These are phyloP conservation scores for Antechinus stuartii DNA, from an alignment of 2,113 vertebrate genomes.

Conservation along the genomic window DNA sequence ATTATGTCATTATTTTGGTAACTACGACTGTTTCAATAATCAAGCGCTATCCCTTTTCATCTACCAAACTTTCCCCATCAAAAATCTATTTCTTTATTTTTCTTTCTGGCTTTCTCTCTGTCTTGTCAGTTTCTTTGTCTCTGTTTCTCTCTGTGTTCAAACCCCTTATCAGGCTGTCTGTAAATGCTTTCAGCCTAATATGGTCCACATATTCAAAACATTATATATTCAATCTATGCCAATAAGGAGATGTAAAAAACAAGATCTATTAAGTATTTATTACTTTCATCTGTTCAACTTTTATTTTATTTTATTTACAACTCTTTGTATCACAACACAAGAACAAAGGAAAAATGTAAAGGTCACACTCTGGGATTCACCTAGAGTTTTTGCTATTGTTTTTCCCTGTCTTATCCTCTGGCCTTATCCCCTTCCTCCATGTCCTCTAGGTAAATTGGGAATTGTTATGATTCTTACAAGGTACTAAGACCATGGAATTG, in stretches of 20 bases:
- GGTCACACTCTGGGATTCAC: not conserved
- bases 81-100: not conserved
- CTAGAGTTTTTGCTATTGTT: not conserved
- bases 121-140: fast-evolving
- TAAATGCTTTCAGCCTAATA: not conserved
- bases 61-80: not conserved
- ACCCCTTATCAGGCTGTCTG: not conserved
- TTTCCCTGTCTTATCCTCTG: not conserved
- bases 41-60: not conserved
- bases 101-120: not conserved
- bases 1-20: not conserved
- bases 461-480: too few species aligned
- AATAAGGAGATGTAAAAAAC: slow-evolving; percentile 60
- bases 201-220: slow-evolving; percentile 32
- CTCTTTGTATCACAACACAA: slow-evolving; percentile 29
- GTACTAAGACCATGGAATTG: too few species aligned
- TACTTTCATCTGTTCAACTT: slow-evolving; percentile 70
- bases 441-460: not conserved
- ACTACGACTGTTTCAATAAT: not conserved
- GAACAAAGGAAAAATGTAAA: not conserved
- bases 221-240: slow-evolving; percentile 61
- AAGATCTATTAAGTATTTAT: slow-evolving; percentile 80
- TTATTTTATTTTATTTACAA: slow-evolving; percentile 78
- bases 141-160: fast-evolving
- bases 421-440: not conserved